A percentile compares a stretch with the other conserved stretches of the same genome.
phyloP scores from a whole-genome alignment of 2,888 invertebrate genomes.

The Gryllus longicercus region DNA sequence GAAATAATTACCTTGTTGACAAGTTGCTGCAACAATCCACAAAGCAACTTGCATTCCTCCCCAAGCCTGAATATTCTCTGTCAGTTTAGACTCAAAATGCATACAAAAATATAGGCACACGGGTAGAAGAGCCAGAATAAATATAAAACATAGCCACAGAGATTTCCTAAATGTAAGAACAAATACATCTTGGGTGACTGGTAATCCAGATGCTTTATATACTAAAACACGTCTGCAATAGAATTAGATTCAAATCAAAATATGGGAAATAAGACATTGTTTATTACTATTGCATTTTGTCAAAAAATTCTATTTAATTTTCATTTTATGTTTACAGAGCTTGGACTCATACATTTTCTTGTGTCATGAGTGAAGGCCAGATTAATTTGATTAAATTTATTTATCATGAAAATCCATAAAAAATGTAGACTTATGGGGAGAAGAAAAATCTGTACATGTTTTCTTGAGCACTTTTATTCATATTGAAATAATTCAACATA shows the following conservation, averaged over 20 bases:
- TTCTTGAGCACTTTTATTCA: too few species aligned
- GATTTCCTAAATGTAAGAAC: constrained; percentile 44
- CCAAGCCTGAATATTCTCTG: constrained; percentile 40
- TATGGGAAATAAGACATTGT: too few species aligned
- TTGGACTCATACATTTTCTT: too few species aligned
- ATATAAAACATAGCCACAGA: constrained; percentile 43
- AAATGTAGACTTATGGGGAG: too few species aligned
- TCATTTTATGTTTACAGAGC: too few species aligned
- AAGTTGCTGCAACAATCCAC: constrained; percentile 46
- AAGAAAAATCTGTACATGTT: too few species aligned
- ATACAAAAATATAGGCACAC: constrained; percentile 42
- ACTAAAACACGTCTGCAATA: constrained; percentile 41
- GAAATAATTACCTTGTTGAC: constrained; percentile 44
- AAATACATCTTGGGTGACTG: constrained; percentile 44
- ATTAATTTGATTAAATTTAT: too few species aligned
- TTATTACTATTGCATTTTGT: too few species aligned
- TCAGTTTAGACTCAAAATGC: constrained; percentile 39
- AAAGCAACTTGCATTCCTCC: constrained; percentile 45
- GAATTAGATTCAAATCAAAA: neutral
- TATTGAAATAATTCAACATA: too few species aligned
- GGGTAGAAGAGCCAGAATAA: constrained; percentile 41
- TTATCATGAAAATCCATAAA: too few species aligned
- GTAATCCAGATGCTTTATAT: constrained; percentile 41
- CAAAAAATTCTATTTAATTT: too few species aligned
- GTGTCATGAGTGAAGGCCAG: too few species aligned